Evolutionary conservation across 2,113 vertebrate species (phyloP), one percentile per base, ranked within the genome.

Genomic region (Eulemur rufifrons): DNA sequence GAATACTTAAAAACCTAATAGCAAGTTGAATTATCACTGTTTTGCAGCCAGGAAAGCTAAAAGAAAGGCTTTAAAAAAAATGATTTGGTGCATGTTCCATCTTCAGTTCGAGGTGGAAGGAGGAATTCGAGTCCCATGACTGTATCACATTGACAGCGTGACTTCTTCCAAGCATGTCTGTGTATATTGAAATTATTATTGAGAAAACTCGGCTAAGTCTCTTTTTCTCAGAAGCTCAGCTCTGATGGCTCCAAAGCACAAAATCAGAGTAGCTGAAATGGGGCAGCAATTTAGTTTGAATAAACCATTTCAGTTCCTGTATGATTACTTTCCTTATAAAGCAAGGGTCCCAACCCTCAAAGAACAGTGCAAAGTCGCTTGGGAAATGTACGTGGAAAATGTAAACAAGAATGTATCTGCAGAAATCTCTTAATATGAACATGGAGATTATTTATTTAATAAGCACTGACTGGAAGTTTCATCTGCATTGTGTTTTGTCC

Each of bases 1-100:
- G 91, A 94, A 56, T 63, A 86, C 88, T 94, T 95, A 94, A 86
- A 87, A 73, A 83, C 64, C 93, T 77, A 83, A 80, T n/a, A 86
- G 80, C 76, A 29, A 12, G 68, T 50, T 96, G 94, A 93, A 61
- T 94, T 92, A 71, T 68, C 82, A 66, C 76, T 50, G 61, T 63
- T 92, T 74, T 61, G 39, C 59, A 92, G 69, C 25, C 77, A 37
- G n/a, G 4, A 68, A 52, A 64, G 45, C 47, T 52, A 69, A 50
- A 91, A 83, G 84, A 76, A 76, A 86, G 89, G 37, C n/a, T 34
- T 27, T 13, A 63, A 73, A 83, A 82, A 73, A 78, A 77, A 64
- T 37, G 81, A 32, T 32, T 14, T 50, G 34, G 34, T 45, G 32
- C 20, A 4, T 2, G 39, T 42, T 34, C 45, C 54, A 34, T 66